Evolutionary conservation across 2,888 invertebrate species (phyloP).

Genomic region (Caenorhabditis sp.): DNA sequence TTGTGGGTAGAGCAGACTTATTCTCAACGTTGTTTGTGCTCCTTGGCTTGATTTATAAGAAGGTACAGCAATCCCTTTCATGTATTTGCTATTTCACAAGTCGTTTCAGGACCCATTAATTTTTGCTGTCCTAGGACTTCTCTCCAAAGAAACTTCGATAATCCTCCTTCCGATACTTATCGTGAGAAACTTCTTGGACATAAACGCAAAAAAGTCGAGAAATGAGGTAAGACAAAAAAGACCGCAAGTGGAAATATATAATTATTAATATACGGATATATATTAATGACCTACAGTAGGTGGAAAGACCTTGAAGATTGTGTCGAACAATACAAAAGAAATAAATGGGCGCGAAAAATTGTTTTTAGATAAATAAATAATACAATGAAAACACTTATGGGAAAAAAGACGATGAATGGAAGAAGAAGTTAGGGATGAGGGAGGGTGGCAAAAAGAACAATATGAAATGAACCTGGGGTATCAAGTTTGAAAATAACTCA

Average conservation of each 20-base stretch:
- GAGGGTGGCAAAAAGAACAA: no score
- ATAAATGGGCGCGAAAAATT: neutral
- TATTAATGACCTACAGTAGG: neutral
- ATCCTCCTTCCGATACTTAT: constrained; percentile 30
- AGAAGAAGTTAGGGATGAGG: no score
- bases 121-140: constrained; percentile 24
- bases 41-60: constrained; percentile 3
- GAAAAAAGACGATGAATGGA: no score
- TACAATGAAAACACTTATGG: neutral
- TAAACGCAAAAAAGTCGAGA: neutral
- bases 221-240: neutral
- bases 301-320: constrained; percentile 28
- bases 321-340: neutral
- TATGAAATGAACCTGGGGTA: no score
- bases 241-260: no score
- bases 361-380: neutral
- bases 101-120: neutral
- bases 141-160: constrained; percentile 43
- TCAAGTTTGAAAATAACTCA: no score
- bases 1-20: constrained; percentile 93
- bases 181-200: neutral
- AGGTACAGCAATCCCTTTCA: neutral
- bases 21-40: constrained; percentile 86
- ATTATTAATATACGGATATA: no score
- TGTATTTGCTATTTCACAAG: neutral